Conservation (phyloP, 2,888 invertebrate genomes). For the Drosophila prostipennis region DNA sequence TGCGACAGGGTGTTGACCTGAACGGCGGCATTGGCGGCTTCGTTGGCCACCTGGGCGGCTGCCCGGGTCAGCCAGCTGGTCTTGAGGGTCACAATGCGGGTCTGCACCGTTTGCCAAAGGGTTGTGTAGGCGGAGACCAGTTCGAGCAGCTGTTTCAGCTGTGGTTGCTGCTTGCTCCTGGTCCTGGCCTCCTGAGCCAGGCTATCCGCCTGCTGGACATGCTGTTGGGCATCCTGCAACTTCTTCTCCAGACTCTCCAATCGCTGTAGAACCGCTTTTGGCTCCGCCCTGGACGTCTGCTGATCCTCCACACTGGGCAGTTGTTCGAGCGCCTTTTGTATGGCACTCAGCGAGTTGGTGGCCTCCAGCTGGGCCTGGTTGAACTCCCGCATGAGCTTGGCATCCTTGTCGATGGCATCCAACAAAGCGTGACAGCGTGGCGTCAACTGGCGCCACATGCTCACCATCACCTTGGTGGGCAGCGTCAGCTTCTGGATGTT, state of each 20-base stretch:
- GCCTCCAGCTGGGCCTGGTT: constrained; percentile 89
- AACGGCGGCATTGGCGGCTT: constrained; percentile 88
- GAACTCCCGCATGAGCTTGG: constrained; percentile 88
- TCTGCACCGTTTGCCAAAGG: constrained; percentile 87
- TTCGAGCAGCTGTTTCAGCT: constrained; percentile 86
- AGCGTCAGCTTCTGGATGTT: constrained; percentile 88
- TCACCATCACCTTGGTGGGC: constrained; percentile 86
- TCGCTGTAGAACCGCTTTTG: constrained; percentile 69
- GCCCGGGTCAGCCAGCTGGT: constrained; percentile 82
- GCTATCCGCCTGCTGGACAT: constrained; percentile 86
- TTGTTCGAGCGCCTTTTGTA: constrained; percentile 90
- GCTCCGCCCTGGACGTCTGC: constrained; percentile 64
- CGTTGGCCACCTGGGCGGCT: constrained; percentile 84
- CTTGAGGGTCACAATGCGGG: constrained; percentile 85
- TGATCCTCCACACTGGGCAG: constrained; percentile 86
- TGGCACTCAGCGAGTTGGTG: constrained; percentile 88
- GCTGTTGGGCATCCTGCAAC: constrained; percentile 85
- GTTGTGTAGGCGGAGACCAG: constrained; percentile 88
- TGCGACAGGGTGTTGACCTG: constrained; percentile 92
- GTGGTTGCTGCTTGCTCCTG: constrained; percentile 85
- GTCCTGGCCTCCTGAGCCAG: constrained; percentile 87
- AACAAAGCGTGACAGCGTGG: constrained; percentile 87
- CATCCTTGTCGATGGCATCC: constrained; percentile 86
- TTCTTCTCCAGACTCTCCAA: constrained; percentile 86
- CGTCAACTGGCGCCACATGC: constrained; percentile 88